phyloP scores from a whole-genome alignment of 1,140 invertebrate species.

The Sesamia nonagrioides region DNA sequence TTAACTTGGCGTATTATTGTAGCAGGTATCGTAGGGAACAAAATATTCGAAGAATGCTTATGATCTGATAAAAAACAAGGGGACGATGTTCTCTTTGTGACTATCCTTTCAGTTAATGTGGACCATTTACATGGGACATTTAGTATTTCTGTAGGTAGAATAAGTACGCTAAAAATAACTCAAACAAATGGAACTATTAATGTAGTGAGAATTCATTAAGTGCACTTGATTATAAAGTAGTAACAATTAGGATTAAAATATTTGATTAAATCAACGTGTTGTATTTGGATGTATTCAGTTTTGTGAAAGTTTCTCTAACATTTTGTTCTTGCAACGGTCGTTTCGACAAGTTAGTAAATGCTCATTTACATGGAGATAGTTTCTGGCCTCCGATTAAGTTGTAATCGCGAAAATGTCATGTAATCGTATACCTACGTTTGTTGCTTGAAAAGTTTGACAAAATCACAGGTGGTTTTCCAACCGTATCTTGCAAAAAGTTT shows the following conservation, averaged over 20 bases:
- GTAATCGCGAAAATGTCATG: too few relatives aligned
- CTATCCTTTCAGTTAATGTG: not conserved
- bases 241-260: constrained; percentile 59
- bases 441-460: too few relatives aligned
- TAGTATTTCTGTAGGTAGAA: constrained; percentile 57
- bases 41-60: constrained; percentile 47
- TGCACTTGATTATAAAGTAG: constrained; percentile 81
- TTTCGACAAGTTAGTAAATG: not conserved
- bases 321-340: not conserved
- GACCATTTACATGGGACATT: constrained; percentile 57
- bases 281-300: constrained; percentile 59
- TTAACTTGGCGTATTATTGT: constrained; percentile 2
- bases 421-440: too few relatives aligned
- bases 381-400: too few relatives aligned
- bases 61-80: not conserved
- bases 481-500: too few relatives aligned
- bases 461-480: too few relatives aligned
- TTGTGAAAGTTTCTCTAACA: not conserved
- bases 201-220: constrained; percentile 81
- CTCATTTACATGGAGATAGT: not conserved
- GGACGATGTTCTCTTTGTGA: not conserved
- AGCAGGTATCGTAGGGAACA: constrained; percentile 37
- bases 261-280: constrained; percentile 51
- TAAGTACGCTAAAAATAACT: constrained; percentile 65
- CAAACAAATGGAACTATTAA: constrained; percentile 66